Evolutionary conservation across 1,140 invertebrate species (phyloP).

Genomic region (Calliopsis andreniformis): DNA sequence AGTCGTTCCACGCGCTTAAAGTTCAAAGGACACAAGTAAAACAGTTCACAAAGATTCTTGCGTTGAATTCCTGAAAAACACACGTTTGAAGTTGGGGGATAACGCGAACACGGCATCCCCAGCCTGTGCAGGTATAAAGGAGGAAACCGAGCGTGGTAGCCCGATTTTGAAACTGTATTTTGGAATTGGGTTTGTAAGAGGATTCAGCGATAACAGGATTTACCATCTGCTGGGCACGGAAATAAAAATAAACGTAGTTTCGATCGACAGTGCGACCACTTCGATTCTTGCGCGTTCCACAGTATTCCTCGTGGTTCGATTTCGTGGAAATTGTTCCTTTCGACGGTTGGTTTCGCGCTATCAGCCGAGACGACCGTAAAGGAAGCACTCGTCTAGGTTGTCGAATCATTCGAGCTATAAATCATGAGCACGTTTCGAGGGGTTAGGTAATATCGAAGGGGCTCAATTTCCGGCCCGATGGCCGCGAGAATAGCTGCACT

Average conservation of each 20-base stretch:
- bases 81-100: not conserved
- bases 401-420: not conserved
- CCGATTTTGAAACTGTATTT: conserved; percentile 28
- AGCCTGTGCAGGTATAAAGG: not conserved
- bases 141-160: conserved; percentile 18
- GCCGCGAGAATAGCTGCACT: not conserved
- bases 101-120: not conserved
- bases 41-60: not conserved
- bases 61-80: too few species aligned
- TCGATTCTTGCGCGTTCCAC: too few species aligned
- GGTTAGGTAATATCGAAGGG: too few species aligned
- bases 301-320: not conserved
- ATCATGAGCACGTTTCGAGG: not conserved
- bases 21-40: too few species aligned
- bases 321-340: not conserved
- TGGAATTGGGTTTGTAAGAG: conserved; percentile 33
- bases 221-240: not conserved
- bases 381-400: not conserved
- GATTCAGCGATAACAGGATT: conserved; percentile 42
- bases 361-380: not conserved
- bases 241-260: conserved; percentile 26
- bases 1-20: too few species aligned
- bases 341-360: too few species aligned
- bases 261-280: not conserved
- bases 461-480: not conserved